These are phyloP conservation scores for Zoanthus solanderi DNA, from an alignment of 92 coral and sea anemone species.

Conservation along the genomic window DNA sequence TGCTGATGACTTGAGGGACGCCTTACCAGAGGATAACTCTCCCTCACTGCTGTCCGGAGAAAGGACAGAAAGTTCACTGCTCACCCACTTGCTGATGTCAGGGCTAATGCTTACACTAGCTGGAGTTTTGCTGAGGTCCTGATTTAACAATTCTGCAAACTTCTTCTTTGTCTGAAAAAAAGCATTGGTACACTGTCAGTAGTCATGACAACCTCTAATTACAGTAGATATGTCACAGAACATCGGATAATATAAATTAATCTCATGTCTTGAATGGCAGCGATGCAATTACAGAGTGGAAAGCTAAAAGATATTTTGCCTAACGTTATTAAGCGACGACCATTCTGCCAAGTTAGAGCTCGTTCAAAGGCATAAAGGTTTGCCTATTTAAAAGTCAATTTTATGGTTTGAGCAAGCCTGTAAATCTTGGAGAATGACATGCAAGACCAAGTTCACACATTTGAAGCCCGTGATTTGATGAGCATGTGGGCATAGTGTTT, in stretches of 20 bases:
- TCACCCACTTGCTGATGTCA: slow-evolving; percentile 66
- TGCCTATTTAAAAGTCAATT: too few relatives aligned
- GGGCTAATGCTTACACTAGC: slow-evolving; percentile 63
- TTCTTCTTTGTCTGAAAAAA: slow-evolving; percentile 77
- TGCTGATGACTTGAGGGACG: slow-evolving; percentile 84
- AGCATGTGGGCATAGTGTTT: too few relatives aligned
- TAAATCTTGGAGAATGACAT: too few relatives aligned
- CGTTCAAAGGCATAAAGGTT: too few relatives aligned
- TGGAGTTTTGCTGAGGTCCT: slow-evolving; percentile 66
- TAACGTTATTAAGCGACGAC: too few relatives aligned
- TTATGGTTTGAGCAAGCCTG: too few relatives aligned
- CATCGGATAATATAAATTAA: too few relatives aligned
- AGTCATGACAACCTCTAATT: background rate
- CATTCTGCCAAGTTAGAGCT: too few relatives aligned
- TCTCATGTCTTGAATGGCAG: background rate
- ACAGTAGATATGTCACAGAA: background rate
- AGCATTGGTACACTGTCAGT: background rate
- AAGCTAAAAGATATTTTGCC: too few relatives aligned
- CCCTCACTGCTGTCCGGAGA: slow-evolving; percentile 90
- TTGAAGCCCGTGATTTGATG: too few relatives aligned
- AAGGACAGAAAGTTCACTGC: slow-evolving; percentile 54
- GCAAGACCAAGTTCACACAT: too few relatives aligned
- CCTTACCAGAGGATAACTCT: slow-evolving; percentile 59
- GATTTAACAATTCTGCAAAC: slow-evolving; percentile 74
- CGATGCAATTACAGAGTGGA: background rate